Base-by-base conservation (phyloP, 2,888 invertebrate species). In the Scrobipalpa costella region DNA sequence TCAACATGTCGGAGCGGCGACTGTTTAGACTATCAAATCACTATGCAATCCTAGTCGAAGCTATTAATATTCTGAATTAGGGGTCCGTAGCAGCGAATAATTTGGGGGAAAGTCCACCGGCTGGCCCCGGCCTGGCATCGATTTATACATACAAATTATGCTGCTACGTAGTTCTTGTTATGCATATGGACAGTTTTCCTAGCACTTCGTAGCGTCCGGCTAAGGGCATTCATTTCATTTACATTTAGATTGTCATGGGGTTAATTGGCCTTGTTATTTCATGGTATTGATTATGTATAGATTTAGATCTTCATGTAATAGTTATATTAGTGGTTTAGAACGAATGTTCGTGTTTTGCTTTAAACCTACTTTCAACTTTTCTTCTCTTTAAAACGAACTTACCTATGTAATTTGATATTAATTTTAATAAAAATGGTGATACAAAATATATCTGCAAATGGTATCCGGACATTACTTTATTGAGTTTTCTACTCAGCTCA, bases 31-130 rank as follows among this genome's bases (percentile, higher is more conserved):
- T 81, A 78, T 78, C 73, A 75, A 79, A 81, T 80, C 76, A 79
- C 73, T 72, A 74, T 70, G 71, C 72, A 72, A 77, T 79, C 75
- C 78, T 71, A 68, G 73, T 71, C 67, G 66, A 68, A 67, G 71
- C 74, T 72, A 82, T 83, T 82, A 82, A 81, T 82, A 82, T 83
- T 81, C 81, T 70, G 75, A 76, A 77, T 79, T 76, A 74, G 71
- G 71, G 72, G 69, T 69, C 71, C 68, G 67, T 65, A 69, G 66
- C 34, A 52, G 65, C 71, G 80, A 80, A 83, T 85, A 83, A 82
- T 83, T 83, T 80, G 73, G 69, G 77, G 72, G 73, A 71, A 74
- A 69, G 76, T 78, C 75, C 73, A 73, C 72, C 71, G 72, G 70
- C 68, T 62, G 57, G 61, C 49, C 57, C 44, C 38, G 38, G 40